These are phyloP conservation scores for Perdita meconis DNA, from an alignment of 2,888 invertebrate species.

Conservation along the genomic window DNA sequence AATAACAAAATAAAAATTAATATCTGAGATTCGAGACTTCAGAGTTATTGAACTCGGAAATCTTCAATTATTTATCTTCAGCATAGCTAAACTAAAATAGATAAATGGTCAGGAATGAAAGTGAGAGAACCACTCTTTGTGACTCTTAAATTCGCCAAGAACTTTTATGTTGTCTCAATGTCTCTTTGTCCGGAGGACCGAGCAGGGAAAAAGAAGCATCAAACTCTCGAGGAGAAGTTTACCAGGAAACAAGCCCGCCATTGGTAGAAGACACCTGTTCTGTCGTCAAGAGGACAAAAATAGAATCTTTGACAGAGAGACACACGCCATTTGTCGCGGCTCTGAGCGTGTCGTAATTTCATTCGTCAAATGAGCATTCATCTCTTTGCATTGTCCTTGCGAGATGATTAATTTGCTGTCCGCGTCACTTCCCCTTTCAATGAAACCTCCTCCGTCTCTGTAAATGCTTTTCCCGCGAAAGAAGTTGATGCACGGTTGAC, in stretches of 20 bases:
- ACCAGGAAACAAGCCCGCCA: conserved; percentile 24
- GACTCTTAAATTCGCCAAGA: conserved; percentile 14
- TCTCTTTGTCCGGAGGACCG: neutral
- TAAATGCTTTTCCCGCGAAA: neutral
- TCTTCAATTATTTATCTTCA: too few species aligned
- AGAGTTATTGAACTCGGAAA: too few species aligned
- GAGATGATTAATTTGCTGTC: conserved; percentile 49
- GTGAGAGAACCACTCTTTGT: neutral
- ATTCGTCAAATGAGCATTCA: conserved; percentile 63
- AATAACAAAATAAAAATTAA: too few species aligned
- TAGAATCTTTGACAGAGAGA: conserved; percentile 69
- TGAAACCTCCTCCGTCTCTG: conserved; percentile 3
- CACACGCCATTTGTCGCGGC: conserved; percentile 68
- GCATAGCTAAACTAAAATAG: too few species aligned
- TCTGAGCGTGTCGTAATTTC: conserved; percentile 65
- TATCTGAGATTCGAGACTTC: too few species aligned
- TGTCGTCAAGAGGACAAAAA: conserved; percentile 50
- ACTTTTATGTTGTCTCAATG: neutral
- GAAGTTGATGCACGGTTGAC: neutral
- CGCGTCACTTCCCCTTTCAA: conserved; percentile 38
- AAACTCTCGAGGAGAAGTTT: conserved; percentile 20
- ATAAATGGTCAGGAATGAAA: neutral
- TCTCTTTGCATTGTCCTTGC: conserved; percentile 39
- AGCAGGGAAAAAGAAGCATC: neutral
- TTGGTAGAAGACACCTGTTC: conserved; percentile 67